A percentile compares a stretch with the other conserved stretches of the same genome.
Evolutionary conservation across 1,140 invertebrate genomes (phyloP).

Genomic region (Aphidius gifuensis): DNA sequence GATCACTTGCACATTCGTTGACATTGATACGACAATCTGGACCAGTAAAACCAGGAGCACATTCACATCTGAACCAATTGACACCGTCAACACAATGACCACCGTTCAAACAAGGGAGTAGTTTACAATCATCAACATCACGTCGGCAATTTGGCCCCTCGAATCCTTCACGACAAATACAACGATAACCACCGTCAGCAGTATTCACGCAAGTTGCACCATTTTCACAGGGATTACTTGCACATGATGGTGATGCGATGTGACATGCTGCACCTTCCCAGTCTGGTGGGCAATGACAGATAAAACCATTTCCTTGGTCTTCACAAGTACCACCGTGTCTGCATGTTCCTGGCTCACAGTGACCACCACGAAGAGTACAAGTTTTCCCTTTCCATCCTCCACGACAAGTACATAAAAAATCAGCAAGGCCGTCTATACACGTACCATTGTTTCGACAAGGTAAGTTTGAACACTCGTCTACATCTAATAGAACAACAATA

Average conservation of each 20-base stretch:
- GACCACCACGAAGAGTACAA: slow-evolving; percentile 64
- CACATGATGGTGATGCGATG: slow-evolving; percentile 70
- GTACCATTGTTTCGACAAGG: slow-evolving; percentile 77
- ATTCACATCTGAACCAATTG: slow-evolving; percentile 76
- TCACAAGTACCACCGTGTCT: slow-evolving; percentile 66
- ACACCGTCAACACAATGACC: slow-evolving; percentile 76
- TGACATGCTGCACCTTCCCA: slow-evolving; percentile 70
- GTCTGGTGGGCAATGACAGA: slow-evolving; percentile 62
- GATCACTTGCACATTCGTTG: slow-evolving; percentile 75
- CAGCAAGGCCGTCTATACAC: slow-evolving; percentile 70
- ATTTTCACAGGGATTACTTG: slow-evolving; percentile 68
- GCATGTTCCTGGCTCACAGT: slow-evolving; percentile 64
- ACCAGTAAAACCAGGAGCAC: slow-evolving; percentile 72
- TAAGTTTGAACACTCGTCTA: slow-evolving; percentile 74
- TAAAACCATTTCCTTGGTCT: slow-evolving; percentile 64
- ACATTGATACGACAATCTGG: slow-evolving; percentile 71
- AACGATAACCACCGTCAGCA: slow-evolving; percentile 66
- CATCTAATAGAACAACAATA: slow-evolving; percentile 56
- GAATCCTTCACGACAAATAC: slow-evolving; percentile 66
- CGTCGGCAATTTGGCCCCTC: slow-evolving; percentile 63
- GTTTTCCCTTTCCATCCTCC: slow-evolving; percentile 80
- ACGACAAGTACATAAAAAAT: slow-evolving; percentile 72
- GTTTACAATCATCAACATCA: slow-evolving; percentile 66
- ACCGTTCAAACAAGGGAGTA: slow-evolving; percentile 71
- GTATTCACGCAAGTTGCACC: slow-evolving; percentile 74